phyloP scores from a whole-genome alignment of 2,113 vertebrate species.

The Protobothrops flavoviridis region DNA sequence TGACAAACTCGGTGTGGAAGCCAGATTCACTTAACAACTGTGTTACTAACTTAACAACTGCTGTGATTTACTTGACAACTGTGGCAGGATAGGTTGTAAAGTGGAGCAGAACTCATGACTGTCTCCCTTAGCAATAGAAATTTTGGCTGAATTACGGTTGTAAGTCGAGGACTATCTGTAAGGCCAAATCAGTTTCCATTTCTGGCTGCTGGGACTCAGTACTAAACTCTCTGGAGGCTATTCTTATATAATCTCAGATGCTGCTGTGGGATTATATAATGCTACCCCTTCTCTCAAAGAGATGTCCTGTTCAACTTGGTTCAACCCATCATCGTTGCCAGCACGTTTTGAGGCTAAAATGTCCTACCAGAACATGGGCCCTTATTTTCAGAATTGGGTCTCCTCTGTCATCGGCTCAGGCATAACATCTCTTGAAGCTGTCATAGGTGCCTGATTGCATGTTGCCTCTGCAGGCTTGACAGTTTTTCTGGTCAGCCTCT shows the following conservation, averaged over 20 bases:
- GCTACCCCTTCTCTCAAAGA: not conserved
- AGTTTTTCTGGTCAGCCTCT: not conserved
- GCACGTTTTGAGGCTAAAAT: not conserved
- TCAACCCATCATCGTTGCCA: not conserved
- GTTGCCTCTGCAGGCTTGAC: not conserved
- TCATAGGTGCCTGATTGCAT: not conserved
- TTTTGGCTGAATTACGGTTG: not conserved
- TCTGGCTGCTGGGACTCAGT: not conserved
- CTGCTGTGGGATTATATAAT: not conserved
- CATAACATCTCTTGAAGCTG: not conserved
- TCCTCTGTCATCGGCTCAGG: not conserved
- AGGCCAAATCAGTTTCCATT: not conserved
- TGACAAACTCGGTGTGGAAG: too few relatives aligned
- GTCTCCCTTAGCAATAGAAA: not conserved
- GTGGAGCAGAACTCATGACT: not conserved
- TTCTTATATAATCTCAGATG: not conserved
- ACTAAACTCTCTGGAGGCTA: not conserved
- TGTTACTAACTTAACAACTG: too few relatives aligned
- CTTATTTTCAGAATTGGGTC: not conserved
- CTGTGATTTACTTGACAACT: not conserved
- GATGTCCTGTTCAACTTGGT: not conserved
- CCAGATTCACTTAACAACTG: too few relatives aligned
- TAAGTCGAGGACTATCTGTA: not conserved
- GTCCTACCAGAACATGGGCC: not conserved
- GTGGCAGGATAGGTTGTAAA: not conserved